Evolutionary conservation across 1,140 invertebrate genomes (phyloP).

Genomic region (Andrena cerasifolii): DNA sequence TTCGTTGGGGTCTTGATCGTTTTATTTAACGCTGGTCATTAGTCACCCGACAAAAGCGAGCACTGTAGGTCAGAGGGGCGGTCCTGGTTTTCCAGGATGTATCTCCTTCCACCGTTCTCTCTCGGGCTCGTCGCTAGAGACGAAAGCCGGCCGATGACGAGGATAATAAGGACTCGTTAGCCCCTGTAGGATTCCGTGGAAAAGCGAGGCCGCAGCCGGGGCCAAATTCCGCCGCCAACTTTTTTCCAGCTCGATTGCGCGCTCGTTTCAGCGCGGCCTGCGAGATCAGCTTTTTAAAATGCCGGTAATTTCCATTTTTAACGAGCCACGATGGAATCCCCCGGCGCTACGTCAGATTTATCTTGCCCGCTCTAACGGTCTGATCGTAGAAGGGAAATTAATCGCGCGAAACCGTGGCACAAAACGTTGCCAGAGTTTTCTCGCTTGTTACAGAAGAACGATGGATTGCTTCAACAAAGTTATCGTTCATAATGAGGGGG

Average conservation of each 20-base stretch:
- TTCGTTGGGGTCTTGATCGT: conserved; percentile 20
- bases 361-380: conserved; percentile 16
- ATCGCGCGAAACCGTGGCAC: conserved; percentile 23
- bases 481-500: not conserved
- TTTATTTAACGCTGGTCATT: conserved; percentile 66
- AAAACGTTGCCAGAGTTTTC: conserved; percentile 4
- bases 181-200: conserved; percentile 3
- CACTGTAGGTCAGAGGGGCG: conserved; percentile 11
- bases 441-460: not conserved
- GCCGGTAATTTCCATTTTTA: conserved; percentile 52
- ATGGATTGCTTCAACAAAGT: not conserved
- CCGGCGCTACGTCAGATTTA: conserved; percentile 36
- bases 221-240: conserved; percentile 37
- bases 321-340: conserved; percentile 32
- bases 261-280: conserved; percentile 26
- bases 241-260: conserved; percentile 52
- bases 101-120: not conserved
- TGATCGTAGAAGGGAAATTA: conserved; percentile 40
- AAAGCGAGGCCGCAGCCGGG: conserved; percentile 19
- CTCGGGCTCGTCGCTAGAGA: conserved; percentile 12
- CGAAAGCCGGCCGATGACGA: conserved; percentile 46
- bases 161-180: conserved; percentile 67
- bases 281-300: conserved; percentile 52
- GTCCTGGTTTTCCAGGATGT: conserved; percentile 1
- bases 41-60: conserved; percentile 48